Evolutionary conservation across 2,888 invertebrate species (phyloP).

Genomic region (Temnothorax ravouxi): DNA sequence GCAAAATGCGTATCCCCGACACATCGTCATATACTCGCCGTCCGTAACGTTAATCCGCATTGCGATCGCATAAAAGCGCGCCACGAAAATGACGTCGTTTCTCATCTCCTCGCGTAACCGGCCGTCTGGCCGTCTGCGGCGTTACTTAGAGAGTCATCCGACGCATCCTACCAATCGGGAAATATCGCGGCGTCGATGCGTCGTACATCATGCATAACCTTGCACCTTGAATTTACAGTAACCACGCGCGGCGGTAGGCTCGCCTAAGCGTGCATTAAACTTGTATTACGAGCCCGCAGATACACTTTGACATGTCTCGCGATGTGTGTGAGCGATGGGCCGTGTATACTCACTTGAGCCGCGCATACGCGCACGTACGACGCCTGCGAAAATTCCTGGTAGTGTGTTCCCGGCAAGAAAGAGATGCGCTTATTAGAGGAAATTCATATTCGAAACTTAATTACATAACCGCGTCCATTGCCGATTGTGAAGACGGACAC

Average conservation of each 20-base stretch:
- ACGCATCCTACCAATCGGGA: conserved; percentile 73
- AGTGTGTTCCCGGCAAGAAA: conserved; percentile 13
- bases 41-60: conserved; percentile 59
- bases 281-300: conserved; percentile 52
- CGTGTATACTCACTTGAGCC: not conserved
- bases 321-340: conserved; percentile 4
- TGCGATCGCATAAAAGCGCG: conserved; percentile 41
- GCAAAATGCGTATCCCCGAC: conserved; percentile 41
- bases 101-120: conserved; percentile 53
- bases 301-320: conserved; percentile 56
- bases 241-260: conserved; percentile 56
- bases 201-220: conserved; percentile 76
- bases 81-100: conserved; percentile 66
- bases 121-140: not conserved
- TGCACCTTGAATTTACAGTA: conserved; percentile 77
- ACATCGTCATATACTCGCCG: conserved; percentile 24
- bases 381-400: conserved; percentile 19
- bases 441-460: conserved; percentile 28
- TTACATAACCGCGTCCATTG: not conserved
- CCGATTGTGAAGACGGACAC: not conserved
- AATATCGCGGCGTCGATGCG: conserved; percentile 65
- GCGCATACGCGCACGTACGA: conserved; percentile 38
- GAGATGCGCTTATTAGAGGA: not conserved
- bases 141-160: conserved; percentile 47
- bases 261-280: conserved; percentile 66